phyloP scores from a whole-genome alignment of 2,888 invertebrate genomes.

The Endotricha flammealis region DNA sequence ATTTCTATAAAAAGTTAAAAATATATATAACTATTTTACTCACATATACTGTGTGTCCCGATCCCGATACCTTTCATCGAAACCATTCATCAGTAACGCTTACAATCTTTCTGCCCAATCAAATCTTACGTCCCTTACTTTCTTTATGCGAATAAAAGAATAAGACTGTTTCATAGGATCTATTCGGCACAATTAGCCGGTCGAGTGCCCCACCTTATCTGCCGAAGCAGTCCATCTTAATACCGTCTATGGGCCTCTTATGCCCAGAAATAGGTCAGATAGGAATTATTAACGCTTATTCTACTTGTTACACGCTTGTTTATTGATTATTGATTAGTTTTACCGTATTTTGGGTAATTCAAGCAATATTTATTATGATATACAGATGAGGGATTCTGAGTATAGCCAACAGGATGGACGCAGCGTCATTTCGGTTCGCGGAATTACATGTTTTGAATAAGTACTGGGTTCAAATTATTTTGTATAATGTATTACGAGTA shows the following conservation, averaged over 20 bases:
- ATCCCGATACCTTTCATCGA: background rate
- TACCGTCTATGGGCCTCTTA: conserved; percentile 43
- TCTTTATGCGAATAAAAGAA: background rate
- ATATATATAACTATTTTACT: too few species aligned
- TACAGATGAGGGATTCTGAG: too few species aligned
- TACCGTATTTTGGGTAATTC: conserved; percentile 4
- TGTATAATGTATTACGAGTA: too few species aligned
- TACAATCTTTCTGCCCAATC: background rate
- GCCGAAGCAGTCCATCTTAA: conserved; percentile 57
- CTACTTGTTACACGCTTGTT: conserved; percentile 25
- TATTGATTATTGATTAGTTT: conserved; percentile 35
- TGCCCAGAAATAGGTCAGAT: conserved; percentile 49
- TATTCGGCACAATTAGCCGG: conserved; percentile 61
- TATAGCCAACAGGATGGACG: too few species aligned
- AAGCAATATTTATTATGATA: too few species aligned
- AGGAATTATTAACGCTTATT: conserved; percentile 47
- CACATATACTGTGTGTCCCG: background rate
- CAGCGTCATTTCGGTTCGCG: too few species aligned
- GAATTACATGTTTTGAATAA: too few species aligned
- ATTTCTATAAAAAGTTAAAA: too few species aligned
- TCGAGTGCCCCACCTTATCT: conserved; percentile 55
- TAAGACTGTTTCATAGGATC: conserved; percentile 22
- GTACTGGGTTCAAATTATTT: too few species aligned
- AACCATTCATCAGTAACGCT: background rate
- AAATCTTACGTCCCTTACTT: background rate